Evolutionary conservation across 1,140 invertebrate species (phyloP), one percentile per base, ranked within the genome.

Genomic region (Hypsibius dujardini): DNA sequence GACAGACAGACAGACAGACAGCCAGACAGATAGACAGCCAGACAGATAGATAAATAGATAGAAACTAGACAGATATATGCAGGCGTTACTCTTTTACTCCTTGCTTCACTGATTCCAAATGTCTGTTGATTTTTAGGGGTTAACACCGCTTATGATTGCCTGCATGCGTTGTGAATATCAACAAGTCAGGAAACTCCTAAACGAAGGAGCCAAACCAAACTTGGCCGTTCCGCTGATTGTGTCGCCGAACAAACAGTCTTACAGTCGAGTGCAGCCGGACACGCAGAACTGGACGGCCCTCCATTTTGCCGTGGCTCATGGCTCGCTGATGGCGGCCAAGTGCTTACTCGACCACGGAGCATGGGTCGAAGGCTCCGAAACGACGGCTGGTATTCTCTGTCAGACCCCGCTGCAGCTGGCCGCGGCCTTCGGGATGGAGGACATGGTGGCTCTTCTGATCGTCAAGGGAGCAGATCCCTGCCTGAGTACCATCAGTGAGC

Each of bases 391-490:
- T 73, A 88, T 88, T 72, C 87, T 86, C 74, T 92, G 90, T 0
- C 83, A 91, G 47, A 92, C 90, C 1, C 90, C 90, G 0, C 76
- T 93, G 1, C 90, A 93, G 81, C 83, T 89, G 72, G 89, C 90
- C 1, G 86, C 88, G 46, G 89, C 88, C 0, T 85, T 86, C 1
- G 89, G 76, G 74, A 71, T 74, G 40, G 59, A 2, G 60, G 89
- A 92, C 74, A 84, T 92, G 76, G 87, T 91, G 0, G 85, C 87
- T 2, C 76, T 91, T 2, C 81, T 93, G 1, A 77, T 92, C 28
- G 85, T 86, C 1, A 87, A 90, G 74, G 89, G 89, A 0, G 90
- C 89, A 1, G 87, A 91, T 76, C 88, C 90, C 0, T 93, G 91
- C 78, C 81, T 90, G 0, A 89, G 88, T 0, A 92, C 89, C 0